Evolutionary conservation across 2,797 vertebrate species (phyloP).

Genomic region (Darevskia mixta): DNA sequence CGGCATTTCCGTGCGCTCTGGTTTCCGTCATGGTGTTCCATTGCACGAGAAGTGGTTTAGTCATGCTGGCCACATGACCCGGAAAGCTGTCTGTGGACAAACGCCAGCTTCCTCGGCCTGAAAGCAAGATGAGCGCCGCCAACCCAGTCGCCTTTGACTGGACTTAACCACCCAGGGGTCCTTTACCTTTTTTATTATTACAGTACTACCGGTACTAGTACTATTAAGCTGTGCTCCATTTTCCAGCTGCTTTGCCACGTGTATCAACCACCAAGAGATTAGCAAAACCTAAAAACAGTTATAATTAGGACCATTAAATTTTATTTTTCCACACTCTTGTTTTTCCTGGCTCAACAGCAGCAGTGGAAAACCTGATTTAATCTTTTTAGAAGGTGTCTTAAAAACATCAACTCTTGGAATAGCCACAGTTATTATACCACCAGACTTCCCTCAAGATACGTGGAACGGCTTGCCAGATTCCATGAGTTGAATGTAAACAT

Average conservation of each 20-base stretch:
- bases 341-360: constrained; percentile 66
- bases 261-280: background rate
- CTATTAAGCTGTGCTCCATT: background rate
- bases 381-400: constrained; percentile 58
- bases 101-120: too few relatives aligned
- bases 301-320: constrained; percentile 35
- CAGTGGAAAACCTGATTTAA: constrained; percentile 50
- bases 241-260: background rate
- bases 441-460: constrained; percentile 51
- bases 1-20: too few relatives aligned
- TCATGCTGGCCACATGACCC: too few relatives aligned
- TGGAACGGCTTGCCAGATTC: constrained; percentile 46
- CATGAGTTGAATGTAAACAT: constrained; percentile 47
- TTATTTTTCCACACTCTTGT: constrained; percentile 59
- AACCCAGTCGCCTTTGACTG: too few relatives aligned
- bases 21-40: too few relatives aligned
- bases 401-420: constrained; percentile 54
- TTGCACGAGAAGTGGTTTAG: too few relatives aligned
- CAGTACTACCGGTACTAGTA: too few relatives aligned
- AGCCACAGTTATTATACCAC: constrained; percentile 49
- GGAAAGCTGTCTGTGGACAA: too few relatives aligned
- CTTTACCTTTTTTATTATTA: too few relatives aligned
- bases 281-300: constrained; percentile 37
- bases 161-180: too few relatives aligned
- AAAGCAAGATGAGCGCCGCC: too few relatives aligned